Conservation (phyloP, 37 sponge, comb jelly and placozoan genomes). For the Halichondria panicea region DNA sequence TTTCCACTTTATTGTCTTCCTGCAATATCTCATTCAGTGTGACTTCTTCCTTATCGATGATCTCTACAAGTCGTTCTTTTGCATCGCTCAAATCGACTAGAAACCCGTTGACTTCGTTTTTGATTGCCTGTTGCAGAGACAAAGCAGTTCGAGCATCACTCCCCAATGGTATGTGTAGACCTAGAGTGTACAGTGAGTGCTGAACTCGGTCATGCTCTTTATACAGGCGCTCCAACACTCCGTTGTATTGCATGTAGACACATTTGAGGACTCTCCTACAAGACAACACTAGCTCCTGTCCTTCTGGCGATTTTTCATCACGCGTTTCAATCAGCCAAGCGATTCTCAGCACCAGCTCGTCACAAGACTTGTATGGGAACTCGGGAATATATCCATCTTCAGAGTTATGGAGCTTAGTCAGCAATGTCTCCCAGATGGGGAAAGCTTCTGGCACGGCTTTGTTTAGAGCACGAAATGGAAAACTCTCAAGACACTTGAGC, state of each 20-base stretch:
- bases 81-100: slow-evolving; percentile 60
- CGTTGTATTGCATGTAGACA: slow-evolving; percentile 76
- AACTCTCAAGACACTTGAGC: slow-evolving; percentile 55
- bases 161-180: slow-evolving; percentile 55
- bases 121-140: slow-evolving; percentile 53
- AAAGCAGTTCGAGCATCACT: slow-evolving; percentile 18
- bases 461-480: slow-evolving; percentile 70
- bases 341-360: slow-evolving; percentile 57
- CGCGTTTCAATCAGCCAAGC: slow-evolving; percentile 36
- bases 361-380: slow-evolving; percentile 64
- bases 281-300: slow-evolving; percentile 3
- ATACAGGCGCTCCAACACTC: slow-evolving; percentile 45
- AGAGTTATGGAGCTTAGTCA: slow-evolving; percentile 55
- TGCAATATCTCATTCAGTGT: slow-evolving; percentile 2
- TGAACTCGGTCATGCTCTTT: slow-evolving; percentile 40
- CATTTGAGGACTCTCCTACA: slow-evolving; percentile 62
- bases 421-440: slow-evolving; percentile 73
- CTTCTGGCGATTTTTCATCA: not conserved
- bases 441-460: slow-evolving; percentile 48
- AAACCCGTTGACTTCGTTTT: slow-evolving; percentile 52
- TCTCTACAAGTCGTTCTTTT: slow-evolving; percentile 25
- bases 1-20: not conserved
- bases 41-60: slow-evolving; percentile 12
- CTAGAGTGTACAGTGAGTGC: slow-evolving; percentile 46
- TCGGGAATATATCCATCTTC: slow-evolving; percentile 73